A percentile compares a stretch with the other conserved stretches of the same genome.
Evolutionary conservation across 2,888 invertebrate species (phyloP).

Genomic region (Plemyria rubiginata): DNA sequence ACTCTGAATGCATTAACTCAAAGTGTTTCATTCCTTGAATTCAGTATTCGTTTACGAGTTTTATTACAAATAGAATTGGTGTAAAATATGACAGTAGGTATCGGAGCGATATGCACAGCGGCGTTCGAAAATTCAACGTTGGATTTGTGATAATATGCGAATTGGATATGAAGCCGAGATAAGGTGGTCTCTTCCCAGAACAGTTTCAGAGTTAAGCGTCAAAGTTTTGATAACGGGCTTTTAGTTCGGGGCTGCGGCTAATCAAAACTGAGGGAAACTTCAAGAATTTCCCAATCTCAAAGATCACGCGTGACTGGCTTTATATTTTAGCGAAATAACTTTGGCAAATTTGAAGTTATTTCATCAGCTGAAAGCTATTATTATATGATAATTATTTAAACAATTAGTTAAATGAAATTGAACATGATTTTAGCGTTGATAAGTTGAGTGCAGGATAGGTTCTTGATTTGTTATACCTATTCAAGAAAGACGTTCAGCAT

Average conservation of each 20-base stretch:
- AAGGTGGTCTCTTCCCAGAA: conserved; percentile 55
- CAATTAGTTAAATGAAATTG: background rate
- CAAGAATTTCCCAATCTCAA: conserved; percentile 66
- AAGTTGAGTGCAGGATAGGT: no score
- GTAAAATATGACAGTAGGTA: conserved; percentile 65
- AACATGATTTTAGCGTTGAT: background rate
- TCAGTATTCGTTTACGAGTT: conserved; percentile 34
- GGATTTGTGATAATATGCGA: conserved; percentile 72
- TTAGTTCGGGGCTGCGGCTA: conserved; percentile 57
- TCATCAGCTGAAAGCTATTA: conserved; percentile 8
- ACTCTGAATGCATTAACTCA: conserved; percentile 27
- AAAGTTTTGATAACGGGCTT: conserved; percentile 71
- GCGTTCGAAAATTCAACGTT: conserved; percentile 57
- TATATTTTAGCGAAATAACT: conserved; percentile 32
- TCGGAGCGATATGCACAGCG: conserved; percentile 61
- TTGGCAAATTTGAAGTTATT: conserved; percentile 26
- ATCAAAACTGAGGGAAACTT: conserved; percentile 62
- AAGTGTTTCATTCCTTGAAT: conserved; percentile 43
- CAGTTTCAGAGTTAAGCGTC: conserved; percentile 58
- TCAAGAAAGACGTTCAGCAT: no score
- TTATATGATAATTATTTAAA: conserved; percentile 11
- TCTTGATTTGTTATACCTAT: no score
- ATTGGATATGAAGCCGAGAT: conserved; percentile 64
- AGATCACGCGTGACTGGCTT: conserved; percentile 50
- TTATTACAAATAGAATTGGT: conserved; percentile 41